A percentile compares a stretch with the other conserved stretches of the same genome.
phyloP scores from a whole-genome alignment of 64 coral and sea anemone species.

The Montipora efflorescens region DNA sequence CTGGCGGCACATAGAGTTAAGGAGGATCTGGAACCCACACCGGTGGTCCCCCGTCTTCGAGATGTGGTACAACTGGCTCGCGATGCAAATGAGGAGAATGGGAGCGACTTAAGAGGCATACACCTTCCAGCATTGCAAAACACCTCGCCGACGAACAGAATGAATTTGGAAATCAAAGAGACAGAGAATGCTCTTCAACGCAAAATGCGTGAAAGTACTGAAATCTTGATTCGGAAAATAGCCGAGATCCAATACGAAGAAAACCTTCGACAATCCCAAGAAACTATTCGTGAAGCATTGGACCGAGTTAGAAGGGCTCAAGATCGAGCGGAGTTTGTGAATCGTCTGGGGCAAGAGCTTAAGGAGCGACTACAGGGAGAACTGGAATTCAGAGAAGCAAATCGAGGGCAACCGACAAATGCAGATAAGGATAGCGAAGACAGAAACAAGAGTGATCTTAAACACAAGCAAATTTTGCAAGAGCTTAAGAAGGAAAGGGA shows the following conservation, averaged over 20 bases:
- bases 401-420: neutral
- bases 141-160: neutral
- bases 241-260: constrained; percentile 76
- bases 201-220: constrained; percentile 61
- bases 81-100: constrained; percentile 2
- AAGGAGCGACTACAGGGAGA: constrained; percentile 54
- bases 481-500: constrained; percentile 81
- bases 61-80: constrained; percentile 29
- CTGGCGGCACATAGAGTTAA: constrained; percentile 32
- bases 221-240: constrained; percentile 66
- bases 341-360: constrained; percentile 32
- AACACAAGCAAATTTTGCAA: constrained; percentile 69
- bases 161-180: neutral
- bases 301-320: constrained; percentile 57
- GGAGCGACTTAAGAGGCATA: neutral
- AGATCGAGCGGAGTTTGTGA: constrained; percentile 36
- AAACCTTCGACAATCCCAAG: constrained; percentile 40
- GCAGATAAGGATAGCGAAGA: neutral
- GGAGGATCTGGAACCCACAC: neutral
- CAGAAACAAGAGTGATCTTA: neutral
- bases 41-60: neutral
- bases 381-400: constrained; percentile 43
- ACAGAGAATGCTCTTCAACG: constrained; percentile 27
- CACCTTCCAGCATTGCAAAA: neutral
- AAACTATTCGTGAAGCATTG: constrained; percentile 53